A percentile compares a stretch with the other conserved stretches of the same genome.
Evolutionary conservation across 2,797 vertebrate genomes (phyloP).

Genomic region (Thamnophis elegans): DNA sequence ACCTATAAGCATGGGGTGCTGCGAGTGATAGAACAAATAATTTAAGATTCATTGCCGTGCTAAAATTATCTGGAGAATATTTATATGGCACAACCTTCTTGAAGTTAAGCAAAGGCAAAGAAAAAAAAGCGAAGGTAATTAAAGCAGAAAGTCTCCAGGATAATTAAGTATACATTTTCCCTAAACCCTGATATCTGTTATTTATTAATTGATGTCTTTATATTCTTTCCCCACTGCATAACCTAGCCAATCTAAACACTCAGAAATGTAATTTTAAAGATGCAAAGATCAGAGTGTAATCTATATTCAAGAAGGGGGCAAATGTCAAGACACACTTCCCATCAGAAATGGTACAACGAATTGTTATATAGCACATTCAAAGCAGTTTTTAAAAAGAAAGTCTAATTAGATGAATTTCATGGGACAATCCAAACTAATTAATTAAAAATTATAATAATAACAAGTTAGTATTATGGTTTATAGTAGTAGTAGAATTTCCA

Average conservation of each 20-base stretch:
- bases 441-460: constrained; percentile 1
- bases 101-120: neutral
- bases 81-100: neutral
- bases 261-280: neutral
- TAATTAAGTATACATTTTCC: neutral
- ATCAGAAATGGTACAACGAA: neutral
- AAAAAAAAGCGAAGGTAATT: neutral
- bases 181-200: neutral
- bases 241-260: neutral
- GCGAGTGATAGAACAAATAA: neutral
- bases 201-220: neutral
- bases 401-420: neutral
- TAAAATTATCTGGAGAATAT: neutral
- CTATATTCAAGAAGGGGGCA: neutral
- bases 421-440: neutral
- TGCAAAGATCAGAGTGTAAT: neutral
- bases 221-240: neutral
- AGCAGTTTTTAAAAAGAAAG: neutral
- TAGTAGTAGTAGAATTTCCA: neutral
- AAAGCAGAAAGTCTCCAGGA: neutral
- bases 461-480: neutral
- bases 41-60: neutral
- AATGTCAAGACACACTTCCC: constrained; percentile 5
- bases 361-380: neutral
- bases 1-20: neutral